Percentiles rank a stretch among this genome's conserved stretches.
These are phyloP conservation scores for Falco peregrinus DNA, from an alignment of 2,797 vertebrate species.

Conservation along the genomic window DNA sequence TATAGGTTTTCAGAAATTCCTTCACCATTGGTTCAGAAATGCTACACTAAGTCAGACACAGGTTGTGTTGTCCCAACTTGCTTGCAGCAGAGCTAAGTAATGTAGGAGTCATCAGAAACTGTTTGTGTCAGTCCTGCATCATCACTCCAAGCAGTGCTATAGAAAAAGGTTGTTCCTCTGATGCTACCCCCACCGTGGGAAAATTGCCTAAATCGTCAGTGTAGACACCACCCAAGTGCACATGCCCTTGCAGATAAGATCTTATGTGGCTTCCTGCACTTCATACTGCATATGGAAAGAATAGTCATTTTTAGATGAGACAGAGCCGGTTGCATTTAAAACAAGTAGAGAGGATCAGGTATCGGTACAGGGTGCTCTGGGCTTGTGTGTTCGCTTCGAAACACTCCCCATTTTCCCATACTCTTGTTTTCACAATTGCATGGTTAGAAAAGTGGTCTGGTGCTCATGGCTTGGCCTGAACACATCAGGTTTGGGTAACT, in stretches of 20 bases:
- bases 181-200: constrained; percentile 43
- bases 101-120: constrained; percentile 6
- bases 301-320: constrained; percentile 56
- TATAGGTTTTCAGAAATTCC: neutral
- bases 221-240: constrained; percentile 54
- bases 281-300: constrained; percentile 20
- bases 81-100: neutral
- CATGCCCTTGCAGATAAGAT: constrained; percentile 63
- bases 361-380: neutral
- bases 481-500: neutral
- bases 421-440: neutral
- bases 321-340: neutral
- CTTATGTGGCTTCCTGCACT: constrained; percentile 66
- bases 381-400: neutral
- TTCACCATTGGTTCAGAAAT: neutral
- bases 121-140: neutral
- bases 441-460: neutral
- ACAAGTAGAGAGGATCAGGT: constrained; percentile 1
- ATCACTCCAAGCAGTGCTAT: neutral
- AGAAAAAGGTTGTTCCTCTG: constrained; percentile 19
- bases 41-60: neutral
- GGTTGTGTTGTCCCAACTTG: constrained; percentile 11
- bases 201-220: constrained; percentile 36
- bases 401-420: neutral
- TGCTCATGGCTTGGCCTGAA: neutral